These are phyloP conservation scores for Apostichopus californicus DNA, from an alignment of 35 echinoderm and acorn worm genomes.

Conservation along the genomic window DNA sequence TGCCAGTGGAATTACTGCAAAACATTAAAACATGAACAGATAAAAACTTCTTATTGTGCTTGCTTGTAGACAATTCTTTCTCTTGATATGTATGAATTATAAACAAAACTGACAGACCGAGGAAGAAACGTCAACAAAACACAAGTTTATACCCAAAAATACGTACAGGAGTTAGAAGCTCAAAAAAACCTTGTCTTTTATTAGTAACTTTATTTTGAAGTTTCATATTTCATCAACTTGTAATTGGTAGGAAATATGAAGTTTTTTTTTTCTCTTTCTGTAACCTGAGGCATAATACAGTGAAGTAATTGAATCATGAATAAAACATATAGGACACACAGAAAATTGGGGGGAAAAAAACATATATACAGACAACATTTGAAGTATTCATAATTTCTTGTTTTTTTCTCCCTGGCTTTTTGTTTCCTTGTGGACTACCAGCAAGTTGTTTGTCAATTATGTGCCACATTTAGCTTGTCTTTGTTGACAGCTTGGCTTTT, in stretches of 20 bases:
- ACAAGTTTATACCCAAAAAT: too few species aligned
- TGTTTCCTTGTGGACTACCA: neutral
- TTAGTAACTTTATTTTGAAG: neutral
- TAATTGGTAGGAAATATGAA: neutral
- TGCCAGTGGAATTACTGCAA: too few species aligned
- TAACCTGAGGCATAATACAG: neutral
- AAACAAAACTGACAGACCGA: too few species aligned
- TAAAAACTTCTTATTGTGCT: too few species aligned
- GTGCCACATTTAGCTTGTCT: neutral
- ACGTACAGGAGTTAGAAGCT: too few species aligned
- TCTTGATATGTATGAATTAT: too few species aligned
- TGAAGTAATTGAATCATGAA: neutral
- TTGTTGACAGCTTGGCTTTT: neutral
- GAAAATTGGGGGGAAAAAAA: neutral
- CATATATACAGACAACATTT: neutral
- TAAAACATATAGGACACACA: neutral
- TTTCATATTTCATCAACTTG: conserved; percentile 1
- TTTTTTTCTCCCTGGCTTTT: neutral
- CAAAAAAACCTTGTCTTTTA: too few species aligned
- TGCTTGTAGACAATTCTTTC: too few species aligned
- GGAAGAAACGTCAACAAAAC: too few species aligned
- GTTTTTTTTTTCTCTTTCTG: neutral
- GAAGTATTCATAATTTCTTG: neutral
- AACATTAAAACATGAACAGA: too few species aligned
- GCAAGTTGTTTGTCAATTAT: neutral